Percentiles rank a stretch among this genome's conserved stretches.
phyloP scores from a whole-genome alignment of 2,888 invertebrate species.

The Drosophila nigritarsus region DNA sequence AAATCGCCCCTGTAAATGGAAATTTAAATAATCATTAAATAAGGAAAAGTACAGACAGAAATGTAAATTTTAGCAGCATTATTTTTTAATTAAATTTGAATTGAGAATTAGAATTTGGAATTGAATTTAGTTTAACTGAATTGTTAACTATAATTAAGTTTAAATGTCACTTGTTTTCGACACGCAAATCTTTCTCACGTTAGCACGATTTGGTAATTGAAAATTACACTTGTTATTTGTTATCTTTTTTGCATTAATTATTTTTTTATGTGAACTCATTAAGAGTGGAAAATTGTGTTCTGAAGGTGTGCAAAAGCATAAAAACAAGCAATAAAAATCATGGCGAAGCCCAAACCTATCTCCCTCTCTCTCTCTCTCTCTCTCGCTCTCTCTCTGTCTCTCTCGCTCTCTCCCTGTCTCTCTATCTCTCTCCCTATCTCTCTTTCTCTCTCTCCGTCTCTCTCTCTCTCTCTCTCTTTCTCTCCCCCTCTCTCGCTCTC shows the following conservation, averaged over 20 bases:
- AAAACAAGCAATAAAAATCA: not conserved
- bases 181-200: slow-evolving; percentile 68
- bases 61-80: not conserved
- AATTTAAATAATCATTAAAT: not conserved
- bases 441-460: too few relatives aligned
- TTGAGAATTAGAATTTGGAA: too few relatives aligned
- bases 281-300: not conserved
- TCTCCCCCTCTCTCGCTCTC: too few relatives aligned
- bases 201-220: slow-evolving; percentile 42
- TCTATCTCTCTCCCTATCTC: accelerated
- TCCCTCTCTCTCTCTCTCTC: not conserved
- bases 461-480: accelerated
- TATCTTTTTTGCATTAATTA: not conserved
- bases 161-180: slow-evolving; percentile 48
- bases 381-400: not conserved
- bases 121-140: slow-evolving; percentile 3
- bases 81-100: not conserved
- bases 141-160: slow-evolving; percentile 11
- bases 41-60: too few relatives aligned
- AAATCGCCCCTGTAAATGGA: slow-evolving; percentile 73
- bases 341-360: not conserved
- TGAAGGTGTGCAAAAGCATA: not conserved
- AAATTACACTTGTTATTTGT: slow-evolving; percentile 18
- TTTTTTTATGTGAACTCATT: not conserved
- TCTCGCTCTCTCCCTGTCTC: too few relatives aligned